These are phyloP conservation scores for Eurypyga helias DNA, from an alignment of 2,113 vertebrate species.

Conservation along the genomic window DNA sequence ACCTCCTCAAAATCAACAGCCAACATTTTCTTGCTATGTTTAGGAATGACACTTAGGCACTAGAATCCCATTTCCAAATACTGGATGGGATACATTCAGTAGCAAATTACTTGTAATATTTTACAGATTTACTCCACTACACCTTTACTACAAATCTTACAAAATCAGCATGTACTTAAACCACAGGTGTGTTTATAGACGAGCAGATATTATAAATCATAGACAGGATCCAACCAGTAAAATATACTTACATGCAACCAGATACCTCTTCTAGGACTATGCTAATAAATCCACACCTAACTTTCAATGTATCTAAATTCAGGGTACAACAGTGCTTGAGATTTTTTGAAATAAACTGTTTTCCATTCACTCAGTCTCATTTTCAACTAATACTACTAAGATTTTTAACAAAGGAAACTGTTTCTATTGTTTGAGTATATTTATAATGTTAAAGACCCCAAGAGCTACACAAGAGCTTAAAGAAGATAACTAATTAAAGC, in stretches of 20 bases:
- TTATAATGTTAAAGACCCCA: not conserved
- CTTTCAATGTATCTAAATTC: not conserved
- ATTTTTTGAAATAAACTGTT: not conserved
- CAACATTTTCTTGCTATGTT: slow-evolving; percentile 32
- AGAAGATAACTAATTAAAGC: not conserved
- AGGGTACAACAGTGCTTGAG: not conserved
- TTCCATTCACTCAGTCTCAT: not conserved
- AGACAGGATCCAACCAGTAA: slow-evolving; percentile 10
- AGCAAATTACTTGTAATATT: slow-evolving; percentile 54
- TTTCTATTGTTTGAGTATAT: no score
- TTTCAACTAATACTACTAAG: not conserved
- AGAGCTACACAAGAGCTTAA: not conserved
- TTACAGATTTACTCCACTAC: slow-evolving; percentile 55
- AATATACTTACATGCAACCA: slow-evolving; percentile 53
- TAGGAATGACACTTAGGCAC: slow-evolving; percentile 10
- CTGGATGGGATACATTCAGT: slow-evolving; percentile 15
- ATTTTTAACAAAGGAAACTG: not conserved
- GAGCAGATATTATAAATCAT: slow-evolving; percentile 42
- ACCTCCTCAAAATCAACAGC: slow-evolving; percentile 54
- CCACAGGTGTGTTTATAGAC: slow-evolving; percentile 29
- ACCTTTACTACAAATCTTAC: slow-evolving; percentile 51
- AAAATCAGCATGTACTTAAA: slow-evolving; percentile 61
- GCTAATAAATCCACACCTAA: slow-evolving; percentile 46
- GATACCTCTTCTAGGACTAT: slow-evolving; percentile 8
- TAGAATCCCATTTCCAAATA: slow-evolving; percentile 49